A percentile compares a stretch with the other conserved stretches of the same genome.
Evolutionary conservation across 2,888 invertebrate genomes (phyloP).

Genomic region (Pheosia tremula): DNA sequence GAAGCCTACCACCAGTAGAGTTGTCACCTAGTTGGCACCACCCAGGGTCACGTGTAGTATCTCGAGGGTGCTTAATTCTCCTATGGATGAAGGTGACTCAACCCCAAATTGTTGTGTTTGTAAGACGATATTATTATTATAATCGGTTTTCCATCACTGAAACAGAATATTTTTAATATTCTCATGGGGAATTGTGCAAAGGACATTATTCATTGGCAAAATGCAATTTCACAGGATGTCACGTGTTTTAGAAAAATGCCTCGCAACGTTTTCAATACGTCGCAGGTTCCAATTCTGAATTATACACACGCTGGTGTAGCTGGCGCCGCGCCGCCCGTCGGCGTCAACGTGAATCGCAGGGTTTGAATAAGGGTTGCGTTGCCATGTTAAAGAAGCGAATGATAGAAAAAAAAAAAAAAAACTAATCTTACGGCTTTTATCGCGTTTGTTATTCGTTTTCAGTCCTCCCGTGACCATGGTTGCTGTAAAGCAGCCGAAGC

Average conservation of each 20-base stretch:
- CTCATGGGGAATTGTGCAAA: slow-evolving; percentile 33
- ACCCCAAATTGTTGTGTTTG: no score
- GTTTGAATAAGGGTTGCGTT: neutral
- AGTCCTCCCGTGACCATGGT: no score
- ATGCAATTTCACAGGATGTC: slow-evolving; percentile 74
- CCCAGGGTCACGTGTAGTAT: no score
- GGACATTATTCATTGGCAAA: slow-evolving; percentile 52
- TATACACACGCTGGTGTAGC: slow-evolving; percentile 31
- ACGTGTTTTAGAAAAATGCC: slow-evolving; percentile 73
- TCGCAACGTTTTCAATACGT: slow-evolving; percentile 68
- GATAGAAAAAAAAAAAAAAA: no score
- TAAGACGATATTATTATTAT: neutral
- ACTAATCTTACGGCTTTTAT: no score
- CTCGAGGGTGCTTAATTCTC: no score
- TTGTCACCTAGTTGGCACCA: no score
- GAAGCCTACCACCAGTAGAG: no score
- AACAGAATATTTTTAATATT: slow-evolving; percentile 44
- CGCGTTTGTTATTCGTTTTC: no score
- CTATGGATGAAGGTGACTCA: no score
- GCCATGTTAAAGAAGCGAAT: no score
- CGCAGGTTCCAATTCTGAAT: slow-evolving; percentile 56
- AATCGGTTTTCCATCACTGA: slow-evolving; percentile 24
- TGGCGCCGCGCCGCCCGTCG: slow-evolving; percentile 12
- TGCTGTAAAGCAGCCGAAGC: no score
- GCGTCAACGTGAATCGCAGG: slow-evolving; percentile 48